Evolutionary conservation across 2,113 vertebrate genomes (phyloP), one percentile per base, ranked within the genome.

Genomic region (Dryoscopus gambensis): DNA sequence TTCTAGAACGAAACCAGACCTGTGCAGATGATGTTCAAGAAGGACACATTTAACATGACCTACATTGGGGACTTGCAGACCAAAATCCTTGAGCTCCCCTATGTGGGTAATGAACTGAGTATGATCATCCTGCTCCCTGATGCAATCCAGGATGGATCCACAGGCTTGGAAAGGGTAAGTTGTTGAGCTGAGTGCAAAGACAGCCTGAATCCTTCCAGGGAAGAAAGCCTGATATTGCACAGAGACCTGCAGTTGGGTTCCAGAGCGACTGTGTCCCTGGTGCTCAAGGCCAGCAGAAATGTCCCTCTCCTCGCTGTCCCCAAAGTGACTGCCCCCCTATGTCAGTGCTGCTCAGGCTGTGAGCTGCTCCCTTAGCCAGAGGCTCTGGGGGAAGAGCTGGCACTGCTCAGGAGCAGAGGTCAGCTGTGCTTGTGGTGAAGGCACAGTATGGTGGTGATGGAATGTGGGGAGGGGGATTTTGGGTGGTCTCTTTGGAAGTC

Each of bases 121-220:
- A 98, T 99, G 99, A 69, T 99, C 77, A 97, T 99, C 80, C 73
- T 99, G 85, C 98, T 99, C 9, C 99, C 99, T 0, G 89, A 89
- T 31, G 42, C 94, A 2, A 98, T 98, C 1, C 93, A 98, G 80
- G 98, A 99, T 56, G 91, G 37, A 81, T 97, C 97, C 23, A 98
- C 98, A 3, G 99, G 98, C 28, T 98, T 99, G 91, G 97, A 98
- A 94, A 96, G 92, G 68, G 99, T 99, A 97, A 96, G 97, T 35
- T 30, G 49, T 69, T 40, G 35, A 47, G 52, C 39, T 67, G 30
- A 75, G 30, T 46, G 44, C 10, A 27, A 87, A 50, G 30, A 49
- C 13, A 67, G 55, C 2, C 39, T 30, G 17, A 63, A 15, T 63
- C 8, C 28, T 67, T 68, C 20, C 10, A 21, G 62, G 64, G 57